Evolutionary conservation across 2,797 vertebrate species (phyloP).

Genomic region (Mus spretus): DNA sequence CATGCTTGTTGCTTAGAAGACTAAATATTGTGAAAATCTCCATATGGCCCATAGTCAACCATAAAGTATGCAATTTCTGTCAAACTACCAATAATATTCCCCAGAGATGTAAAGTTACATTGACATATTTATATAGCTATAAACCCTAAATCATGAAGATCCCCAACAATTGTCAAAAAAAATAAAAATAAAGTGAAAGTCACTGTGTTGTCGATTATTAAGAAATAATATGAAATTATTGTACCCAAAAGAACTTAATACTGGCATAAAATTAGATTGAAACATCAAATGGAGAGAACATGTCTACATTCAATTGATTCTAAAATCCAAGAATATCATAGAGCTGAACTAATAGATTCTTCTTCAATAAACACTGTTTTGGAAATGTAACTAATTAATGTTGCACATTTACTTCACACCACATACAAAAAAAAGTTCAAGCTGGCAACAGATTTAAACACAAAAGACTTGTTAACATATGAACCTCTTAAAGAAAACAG

Average conservation of each 20-base stretch:
- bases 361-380: too few relatives aligned
- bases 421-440: neutral
- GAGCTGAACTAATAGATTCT: neutral
- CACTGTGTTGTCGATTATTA: neutral
- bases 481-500: neutral
- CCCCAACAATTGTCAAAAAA: neutral
- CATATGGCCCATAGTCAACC: neutral
- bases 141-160: neutral
- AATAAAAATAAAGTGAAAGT: too few relatives aligned
- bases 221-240: neutral
- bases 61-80: neutral
- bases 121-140: neutral
- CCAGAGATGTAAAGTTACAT: neutral
- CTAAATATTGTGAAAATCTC: neutral
- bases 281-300: too few relatives aligned
- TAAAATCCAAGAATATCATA: neutral
- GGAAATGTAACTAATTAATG: neutral
- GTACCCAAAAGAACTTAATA: neutral
- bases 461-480: neutral
- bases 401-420: neutral
- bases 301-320: neutral
- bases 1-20: neutral
- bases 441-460: neutral
- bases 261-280: neutral
- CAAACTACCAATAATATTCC: neutral